phyloP scores from a whole-genome alignment of 1,140 invertebrate genomes.

The Calycopis cecrops region DNA sequence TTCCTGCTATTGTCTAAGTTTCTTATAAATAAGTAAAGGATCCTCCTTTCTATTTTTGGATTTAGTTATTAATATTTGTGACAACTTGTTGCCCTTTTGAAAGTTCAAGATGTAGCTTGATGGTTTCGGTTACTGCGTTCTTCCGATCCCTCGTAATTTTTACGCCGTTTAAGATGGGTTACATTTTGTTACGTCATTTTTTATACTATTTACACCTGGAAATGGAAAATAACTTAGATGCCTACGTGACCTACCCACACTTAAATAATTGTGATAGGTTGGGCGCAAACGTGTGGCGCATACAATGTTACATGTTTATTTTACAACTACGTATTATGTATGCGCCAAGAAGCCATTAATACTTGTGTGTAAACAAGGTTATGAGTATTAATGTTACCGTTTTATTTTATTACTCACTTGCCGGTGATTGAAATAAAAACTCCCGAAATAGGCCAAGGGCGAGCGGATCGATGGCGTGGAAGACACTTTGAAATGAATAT shows the following conservation, averaged over 20 bases:
- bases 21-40: no score
- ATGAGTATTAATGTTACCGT: conserved; percentile 2
- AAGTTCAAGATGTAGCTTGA: no score
- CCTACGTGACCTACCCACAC: conserved; percentile 65
- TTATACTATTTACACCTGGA: not conserved
- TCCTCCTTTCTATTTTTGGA: no score
- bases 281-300: conserved; percentile 23
- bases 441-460: conserved; percentile 9
- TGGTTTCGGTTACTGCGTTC: no score
- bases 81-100: no score
- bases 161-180: no score
- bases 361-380: conserved; percentile 17
- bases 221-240: conserved; percentile 17
- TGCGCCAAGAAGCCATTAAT: not conserved
- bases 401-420: conserved; percentile 8
- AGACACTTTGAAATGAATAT: no score
- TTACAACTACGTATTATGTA: conserved; percentile 1
- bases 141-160: no score
- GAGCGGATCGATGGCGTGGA: no score
- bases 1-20: no score
- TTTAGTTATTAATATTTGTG: no score
- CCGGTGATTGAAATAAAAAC: conserved; percentile 8
- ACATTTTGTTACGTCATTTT: no score
- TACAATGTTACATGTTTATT: conserved; percentile 3
- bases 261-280: conserved; percentile 31